Percentiles rank a stretch among this genome's conserved stretches.
phyloP scores from a whole-genome alignment of 2,888 invertebrate species.

The Eupithecia subumbrata region DNA sequence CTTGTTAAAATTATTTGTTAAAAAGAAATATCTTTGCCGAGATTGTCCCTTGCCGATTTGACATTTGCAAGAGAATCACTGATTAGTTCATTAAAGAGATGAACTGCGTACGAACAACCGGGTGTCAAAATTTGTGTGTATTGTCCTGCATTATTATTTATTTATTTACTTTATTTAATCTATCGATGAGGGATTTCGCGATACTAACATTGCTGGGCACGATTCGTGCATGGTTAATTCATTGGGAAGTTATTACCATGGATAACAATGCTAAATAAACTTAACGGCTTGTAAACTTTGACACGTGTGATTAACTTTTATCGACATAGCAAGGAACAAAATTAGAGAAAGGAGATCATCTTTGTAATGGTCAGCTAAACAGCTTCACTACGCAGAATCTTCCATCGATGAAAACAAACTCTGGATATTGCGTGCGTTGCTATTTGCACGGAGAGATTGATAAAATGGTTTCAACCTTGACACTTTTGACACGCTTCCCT shows the following conservation, averaged over 20 bases:
- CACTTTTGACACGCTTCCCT: not conserved
- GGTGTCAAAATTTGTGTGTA: not conserved
- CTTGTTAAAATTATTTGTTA: too few relatives aligned
- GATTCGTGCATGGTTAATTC: not conserved
- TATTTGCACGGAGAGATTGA: not conserved
- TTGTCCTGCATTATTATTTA: too few relatives aligned
- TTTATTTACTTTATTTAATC: not conserved
- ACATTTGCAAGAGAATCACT: not conserved
- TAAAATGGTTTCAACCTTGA: constrained; percentile 1
- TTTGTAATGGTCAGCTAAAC: not conserved
- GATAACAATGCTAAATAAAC: not conserved
- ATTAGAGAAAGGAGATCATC: not conserved
- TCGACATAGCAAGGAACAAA: not conserved
- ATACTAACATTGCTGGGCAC: not conserved
- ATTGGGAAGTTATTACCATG: too few relatives aligned
- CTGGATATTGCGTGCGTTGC: not conserved
- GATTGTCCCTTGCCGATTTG: not conserved
- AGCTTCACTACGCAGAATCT: not conserved
- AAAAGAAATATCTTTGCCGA: not conserved
- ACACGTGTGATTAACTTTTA: not conserved
- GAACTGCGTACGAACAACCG: not conserved
- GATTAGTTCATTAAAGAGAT: not conserved
- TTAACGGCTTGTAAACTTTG: not conserved
- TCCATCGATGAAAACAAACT: not conserved
- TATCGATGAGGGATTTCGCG: not conserved